Evolutionary conservation across 92 coral and sea anemone species (phyloP).

Genomic region (Parazoanthus atlanticus): DNA sequence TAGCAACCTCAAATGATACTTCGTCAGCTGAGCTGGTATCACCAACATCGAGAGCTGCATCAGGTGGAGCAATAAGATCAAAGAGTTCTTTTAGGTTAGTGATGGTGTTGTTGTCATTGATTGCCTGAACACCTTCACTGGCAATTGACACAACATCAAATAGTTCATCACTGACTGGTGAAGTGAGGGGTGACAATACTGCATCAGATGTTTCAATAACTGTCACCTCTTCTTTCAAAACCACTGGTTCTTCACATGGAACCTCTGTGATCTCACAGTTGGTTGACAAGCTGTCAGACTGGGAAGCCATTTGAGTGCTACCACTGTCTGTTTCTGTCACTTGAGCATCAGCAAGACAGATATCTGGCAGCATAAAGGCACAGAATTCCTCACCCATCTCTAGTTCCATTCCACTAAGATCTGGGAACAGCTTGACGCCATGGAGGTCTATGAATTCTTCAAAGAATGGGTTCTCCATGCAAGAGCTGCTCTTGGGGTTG

Average conservation of each 20-base stretch:
- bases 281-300: slow-evolving; percentile 24
- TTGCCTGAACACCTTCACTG: background rate
- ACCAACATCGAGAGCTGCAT: background rate
- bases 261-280: background rate
- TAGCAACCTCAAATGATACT: background rate
- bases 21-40: background rate
- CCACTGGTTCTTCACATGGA: background rate
- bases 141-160: background rate
- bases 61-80: slow-evolving; percentile 16
- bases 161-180: slow-evolving; percentile 23
- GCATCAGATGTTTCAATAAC: slow-evolving; percentile 56
- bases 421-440: slow-evolving; percentile 58
- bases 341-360: slow-evolving; percentile 47
- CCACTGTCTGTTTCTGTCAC: background rate
- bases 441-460: slow-evolving; percentile 80
- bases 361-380: slow-evolving; percentile 47
- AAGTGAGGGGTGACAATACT: background rate
- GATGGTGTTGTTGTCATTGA: slow-evolving; percentile 1
- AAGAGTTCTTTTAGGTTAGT: slow-evolving; percentile 23
- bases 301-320: slow-evolving; percentile 30
- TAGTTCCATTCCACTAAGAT: slow-evolving; percentile 48
- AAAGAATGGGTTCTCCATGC: slow-evolving; percentile 72
- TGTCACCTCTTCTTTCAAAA: slow-evolving; percentile 51
- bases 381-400: slow-evolving; percentile 43
- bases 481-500: slow-evolving; percentile 35